Conservation (phyloP, 2,113 vertebrate species). For the Cyanoderma ruficeps region DNA sequence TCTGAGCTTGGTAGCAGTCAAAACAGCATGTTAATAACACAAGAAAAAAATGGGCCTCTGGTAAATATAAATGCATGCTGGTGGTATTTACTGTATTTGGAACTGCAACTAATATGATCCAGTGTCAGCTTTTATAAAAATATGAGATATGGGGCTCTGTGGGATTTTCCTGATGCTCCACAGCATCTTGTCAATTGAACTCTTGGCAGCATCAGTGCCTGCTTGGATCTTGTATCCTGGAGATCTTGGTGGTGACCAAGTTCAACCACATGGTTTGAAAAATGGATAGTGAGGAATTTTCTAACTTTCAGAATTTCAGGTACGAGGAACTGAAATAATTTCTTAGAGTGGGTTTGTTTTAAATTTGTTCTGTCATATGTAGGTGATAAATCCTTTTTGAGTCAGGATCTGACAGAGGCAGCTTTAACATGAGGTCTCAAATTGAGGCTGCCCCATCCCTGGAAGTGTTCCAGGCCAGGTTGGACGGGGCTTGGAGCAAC, state of each 20-base stretch:
- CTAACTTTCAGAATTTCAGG: not conserved
- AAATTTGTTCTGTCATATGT: not conserved
- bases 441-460: not conserved
- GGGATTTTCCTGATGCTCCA: not conserved
- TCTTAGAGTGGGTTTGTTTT: not conserved
- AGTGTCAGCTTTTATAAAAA: not conserved
- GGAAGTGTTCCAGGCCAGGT: not conserved
- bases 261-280: not conserved
- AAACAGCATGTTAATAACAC: not conserved
- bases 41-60: not conserved
- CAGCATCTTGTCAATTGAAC: not conserved
- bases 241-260: not conserved
- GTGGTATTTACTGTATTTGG: not conserved
- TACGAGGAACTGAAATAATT: not conserved
- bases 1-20: not conserved
- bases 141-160: accelerated
- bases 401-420: not conserved
- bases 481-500: not conserved
- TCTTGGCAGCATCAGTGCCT: not conserved
- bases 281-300: not conserved
- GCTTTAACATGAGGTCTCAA: not conserved
- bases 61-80: not conserved
- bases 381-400: not conserved
- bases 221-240: not conserved
- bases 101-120: not conserved